Evolutionary conservation across 2,888 invertebrate genomes (phyloP), one percentile per base, ranked within the genome.

Genomic region (Drosophila meridionalis): DNA sequence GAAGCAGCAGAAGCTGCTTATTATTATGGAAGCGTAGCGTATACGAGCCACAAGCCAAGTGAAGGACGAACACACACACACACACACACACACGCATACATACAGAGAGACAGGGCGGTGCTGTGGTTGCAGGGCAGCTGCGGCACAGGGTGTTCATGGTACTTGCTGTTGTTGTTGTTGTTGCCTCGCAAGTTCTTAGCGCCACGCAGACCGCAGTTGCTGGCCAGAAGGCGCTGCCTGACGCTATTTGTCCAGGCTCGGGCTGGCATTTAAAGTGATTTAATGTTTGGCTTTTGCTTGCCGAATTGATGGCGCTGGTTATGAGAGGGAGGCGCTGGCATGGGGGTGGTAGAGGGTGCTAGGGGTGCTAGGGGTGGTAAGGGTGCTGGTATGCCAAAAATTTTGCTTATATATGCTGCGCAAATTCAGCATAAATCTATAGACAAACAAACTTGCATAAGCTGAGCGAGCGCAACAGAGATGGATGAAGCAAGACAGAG

Each of bases 241-340:
- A 30, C 34, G 55, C 52, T 84, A 83, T 86, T 86, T 88, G 89
- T 76, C 82, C 87, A 81, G 68, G 73, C 85, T 85, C 76, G 76
- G 78, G 74, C 74, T 87, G 85, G 89, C 86, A 87, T 86, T 86
- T 86, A 80, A 86, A 86, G 86, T 89, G 86, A 89, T 89, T 86
- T 89, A 85, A 89, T 89, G 87, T 89, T 86, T 89, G 86, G 78
- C 88, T 89, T 89, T 87, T 82, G 72, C 87, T 74, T 69, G 64
- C 64, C 47, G 72, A 68, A 78, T 73, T 76, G 78, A 75, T 69
- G 83, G 55, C 57, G 61, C 65, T 75, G 64, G 9, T 36, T 26
- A 36, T 32, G 20, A 20, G 30, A 28, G 11, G 45, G 30, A 9
- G 12, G 36, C 2, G 20, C 2, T 14, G 30, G 14, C 3, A 12